These are phyloP conservation scores for Venustaconcha ellipsiformis DNA, from an alignment of 1,140 invertebrate species.

Conservation along the genomic window DNA sequence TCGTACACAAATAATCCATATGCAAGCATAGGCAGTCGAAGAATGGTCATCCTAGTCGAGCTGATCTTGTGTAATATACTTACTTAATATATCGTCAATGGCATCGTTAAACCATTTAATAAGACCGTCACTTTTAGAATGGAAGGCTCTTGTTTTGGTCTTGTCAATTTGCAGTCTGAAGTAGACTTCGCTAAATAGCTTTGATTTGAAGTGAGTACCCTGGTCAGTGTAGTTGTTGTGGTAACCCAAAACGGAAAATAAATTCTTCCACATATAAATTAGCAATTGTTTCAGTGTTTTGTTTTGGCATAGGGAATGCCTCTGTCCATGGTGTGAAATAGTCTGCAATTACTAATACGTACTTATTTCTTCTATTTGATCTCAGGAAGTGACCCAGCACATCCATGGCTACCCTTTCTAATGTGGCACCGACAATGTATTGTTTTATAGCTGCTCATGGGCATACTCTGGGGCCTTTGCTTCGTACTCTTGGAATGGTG, in stretches of 20 bases:
- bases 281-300: conserved; percentile 52
- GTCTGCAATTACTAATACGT: no score
- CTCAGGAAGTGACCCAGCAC: no score
- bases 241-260: no score
- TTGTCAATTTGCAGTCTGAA: conserved; percentile 27
- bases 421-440: conserved; percentile 2
- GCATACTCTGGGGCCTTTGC: no score
- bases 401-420: conserved; percentile 29
- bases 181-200: conserved; percentile 35
- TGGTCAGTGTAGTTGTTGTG: no score
- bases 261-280: conserved; percentile 16
- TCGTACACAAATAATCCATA: conserved; percentile 15
- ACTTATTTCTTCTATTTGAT: no score
- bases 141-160: conserved; percentile 26
- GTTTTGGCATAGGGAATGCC: conserved; percentile 38
- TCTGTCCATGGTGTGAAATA: conserved; percentile 45
- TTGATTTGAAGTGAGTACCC: no score
- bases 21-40: conserved; percentile 24
- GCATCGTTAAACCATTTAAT: conserved; percentile 37
- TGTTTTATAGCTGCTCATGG: conserved; percentile 4
- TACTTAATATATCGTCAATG: conserved; percentile 20
- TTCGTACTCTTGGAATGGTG: no score
- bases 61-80: conserved; percentile 8
- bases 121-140: conserved; percentile 34
- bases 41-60: conserved; percentile 23